phyloP scores from a whole-genome alignment of 2,888 invertebrate species.

The Charanyca ferruginea region DNA sequence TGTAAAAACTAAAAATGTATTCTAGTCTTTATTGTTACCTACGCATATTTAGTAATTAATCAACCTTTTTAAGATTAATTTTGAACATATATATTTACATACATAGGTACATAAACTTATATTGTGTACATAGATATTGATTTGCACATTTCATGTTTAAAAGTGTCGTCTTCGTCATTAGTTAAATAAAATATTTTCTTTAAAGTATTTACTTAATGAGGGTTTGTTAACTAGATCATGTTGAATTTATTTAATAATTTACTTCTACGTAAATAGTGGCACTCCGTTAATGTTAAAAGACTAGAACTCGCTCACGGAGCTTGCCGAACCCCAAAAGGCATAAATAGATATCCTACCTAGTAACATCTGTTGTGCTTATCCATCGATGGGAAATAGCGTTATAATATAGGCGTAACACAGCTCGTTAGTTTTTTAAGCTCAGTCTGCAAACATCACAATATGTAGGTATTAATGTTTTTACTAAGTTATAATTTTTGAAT shows the following conservation, averaged over 20 bases:
- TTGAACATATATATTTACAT: slow-evolving; percentile 79
- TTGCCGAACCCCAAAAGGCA: slow-evolving; percentile 37
- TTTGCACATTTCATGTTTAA: slow-evolving; percentile 85
- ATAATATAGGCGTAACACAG: slow-evolving; percentile 44
- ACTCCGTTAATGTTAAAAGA: slow-evolving; percentile 65
- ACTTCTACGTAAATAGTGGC: slow-evolving; percentile 65
- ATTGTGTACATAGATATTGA: slow-evolving; percentile 84
- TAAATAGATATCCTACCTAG: slow-evolving; percentile 45
- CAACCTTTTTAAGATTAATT: slow-evolving; percentile 87
- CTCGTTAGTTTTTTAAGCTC: slow-evolving; percentile 48
- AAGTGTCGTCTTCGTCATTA: slow-evolving; percentile 77
- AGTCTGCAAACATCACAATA: slow-evolving; percentile 52
- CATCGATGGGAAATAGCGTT: slow-evolving; percentile 39
- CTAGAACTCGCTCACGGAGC: slow-evolving; percentile 49
- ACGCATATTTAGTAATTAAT: slow-evolving; percentile 90
- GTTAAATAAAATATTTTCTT: slow-evolving; percentile 70
- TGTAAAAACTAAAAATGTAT: slow-evolving; percentile 90
- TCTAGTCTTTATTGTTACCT: slow-evolving; percentile 91
- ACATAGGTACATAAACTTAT: slow-evolving; percentile 77
- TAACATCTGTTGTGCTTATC: slow-evolving; percentile 51
- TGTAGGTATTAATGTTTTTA: slow-evolving; percentile 59
- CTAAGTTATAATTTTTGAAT: slow-evolving; percentile 55
- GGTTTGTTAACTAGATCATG: slow-evolving; percentile 73
- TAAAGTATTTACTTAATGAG: slow-evolving; percentile 69
- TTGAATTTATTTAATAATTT: slow-evolving; percentile 71